Evolutionary conservation across 2,888 invertebrate species (phyloP), one percentile per base, ranked within the genome.

Genomic region (Neoascia interrupta): DNA sequence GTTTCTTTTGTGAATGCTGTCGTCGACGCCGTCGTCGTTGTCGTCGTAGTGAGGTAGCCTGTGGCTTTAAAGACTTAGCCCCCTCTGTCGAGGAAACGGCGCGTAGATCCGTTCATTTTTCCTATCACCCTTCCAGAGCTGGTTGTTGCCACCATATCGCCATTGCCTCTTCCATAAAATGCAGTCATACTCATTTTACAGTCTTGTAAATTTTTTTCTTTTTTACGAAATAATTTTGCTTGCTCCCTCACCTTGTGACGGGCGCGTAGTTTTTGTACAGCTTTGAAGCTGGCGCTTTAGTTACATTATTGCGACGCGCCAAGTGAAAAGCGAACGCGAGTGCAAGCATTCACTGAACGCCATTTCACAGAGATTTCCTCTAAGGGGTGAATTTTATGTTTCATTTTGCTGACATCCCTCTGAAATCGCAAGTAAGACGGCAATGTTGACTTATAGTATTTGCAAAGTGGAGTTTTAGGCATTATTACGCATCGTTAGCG

Each of bases 401-500:
- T 60, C 31, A 60, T 70, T 53, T 61, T 54, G 36, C 28, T 56
- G 68, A 61, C 51, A 66, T 61, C 60, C 54, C 61, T 31, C 39
- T 5, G 6, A 60, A 49, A 60, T 72, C 53, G 72, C 58, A 49
- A 31, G 39, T 16, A 31, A 56, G 72, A 60, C 66, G 66, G 68
- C 68, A 73, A 68, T 79, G 79, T 79, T 79, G 79, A 79, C 79
- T 79, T 79, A 79, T 79, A 79, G 79, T 61, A 73, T 79, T 79
- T 68, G 79, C 73, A 73, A 73, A 79, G 79, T 41, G 66, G 66
- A 79, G 73, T 73, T 73, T 79, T 73, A 56, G 73, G 79, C 73
- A 73, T 79, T 79, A 79, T 79, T 79, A 79, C 79, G 79, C 79
- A 79, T 79, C 79, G 73, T 79, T 79, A 73, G 79, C 79, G 79